Percentiles rank a stretch among this genome's conserved stretches.
These are phyloP conservation scores for Hypomesus transpacificus DNA, from an alignment of 2,113 vertebrate species.

Conservation along the genomic window DNA sequence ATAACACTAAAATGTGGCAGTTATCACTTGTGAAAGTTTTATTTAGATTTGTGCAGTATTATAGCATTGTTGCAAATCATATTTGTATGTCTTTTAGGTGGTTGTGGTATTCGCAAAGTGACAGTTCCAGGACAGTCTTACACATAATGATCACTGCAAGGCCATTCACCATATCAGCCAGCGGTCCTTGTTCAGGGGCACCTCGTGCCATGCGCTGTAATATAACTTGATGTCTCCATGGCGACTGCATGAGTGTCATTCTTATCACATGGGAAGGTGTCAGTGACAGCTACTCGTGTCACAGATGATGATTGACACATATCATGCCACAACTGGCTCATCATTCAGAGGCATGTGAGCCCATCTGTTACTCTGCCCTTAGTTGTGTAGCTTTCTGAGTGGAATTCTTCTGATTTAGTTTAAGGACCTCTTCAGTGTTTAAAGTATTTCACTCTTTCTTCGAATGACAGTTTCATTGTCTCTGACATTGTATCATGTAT, in stretches of 20 bases:
- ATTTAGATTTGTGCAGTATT: slow-evolving; percentile 30
- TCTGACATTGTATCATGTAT: too few relatives aligned
- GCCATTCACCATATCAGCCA: too few relatives aligned
- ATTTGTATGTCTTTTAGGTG: slow-evolving; percentile 1
- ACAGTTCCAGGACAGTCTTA: neutral
- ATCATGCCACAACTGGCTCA: neutral
- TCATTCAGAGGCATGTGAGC: neutral
- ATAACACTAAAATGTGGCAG: slow-evolving; percentile 30
- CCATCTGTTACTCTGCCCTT: neutral
- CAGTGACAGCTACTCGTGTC: neutral
- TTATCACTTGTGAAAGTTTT: slow-evolving; percentile 36
- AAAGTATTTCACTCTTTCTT: too few relatives aligned
- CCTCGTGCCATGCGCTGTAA: neutral
- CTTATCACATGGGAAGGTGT: neutral
- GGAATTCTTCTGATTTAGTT: too few relatives aligned
- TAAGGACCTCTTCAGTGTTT: too few relatives aligned
- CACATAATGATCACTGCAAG: neutral
- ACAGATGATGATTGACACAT: neutral
- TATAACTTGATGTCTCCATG: neutral
- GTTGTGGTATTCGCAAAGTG: neutral
- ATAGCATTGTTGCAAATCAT: slow-evolving; percentile 29
- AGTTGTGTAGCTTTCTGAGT: neutral
- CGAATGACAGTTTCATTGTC: too few relatives aligned
- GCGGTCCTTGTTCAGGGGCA: too few relatives aligned
- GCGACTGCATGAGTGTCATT: neutral